Evolutionary conservation across 2,113 vertebrate species (phyloP).

Genomic region (Corythoichthys haematopterus): DNA sequence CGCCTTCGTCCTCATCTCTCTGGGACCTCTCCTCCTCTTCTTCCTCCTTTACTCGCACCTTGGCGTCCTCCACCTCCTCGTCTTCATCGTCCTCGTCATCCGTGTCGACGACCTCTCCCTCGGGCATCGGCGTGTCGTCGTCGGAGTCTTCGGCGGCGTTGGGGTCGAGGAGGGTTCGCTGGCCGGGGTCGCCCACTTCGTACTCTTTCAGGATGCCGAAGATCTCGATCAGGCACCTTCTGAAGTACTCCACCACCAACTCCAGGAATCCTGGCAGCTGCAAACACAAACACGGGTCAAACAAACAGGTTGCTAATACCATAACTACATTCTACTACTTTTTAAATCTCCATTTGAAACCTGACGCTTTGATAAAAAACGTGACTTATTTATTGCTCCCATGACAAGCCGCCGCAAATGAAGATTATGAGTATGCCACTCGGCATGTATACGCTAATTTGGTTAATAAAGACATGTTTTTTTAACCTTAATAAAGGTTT

Average conservation of each 20-base stretch:
- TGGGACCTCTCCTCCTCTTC: constrained; percentile 56
- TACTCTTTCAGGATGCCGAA: constrained; percentile 98
- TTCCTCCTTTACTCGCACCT: constrained; percentile 63
- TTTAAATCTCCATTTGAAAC: no score
- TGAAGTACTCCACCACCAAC: constrained; percentile 94
- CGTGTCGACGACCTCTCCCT: constrained; percentile 70
- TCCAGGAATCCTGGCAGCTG: constrained; percentile 96
- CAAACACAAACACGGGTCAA: constrained; percentile 1
- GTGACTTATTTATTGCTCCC: no score
- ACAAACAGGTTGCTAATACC: background rate
- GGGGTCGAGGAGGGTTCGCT: constrained; percentile 89
- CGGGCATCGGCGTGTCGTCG: constrained; percentile 75
- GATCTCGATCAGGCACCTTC: constrained; percentile 97
- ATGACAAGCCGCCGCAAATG: no score
- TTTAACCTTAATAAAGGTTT: no score
- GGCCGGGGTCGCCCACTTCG: constrained; percentile 93
- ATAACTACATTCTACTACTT: no score
- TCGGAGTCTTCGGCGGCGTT: constrained; percentile 78
- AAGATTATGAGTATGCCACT: no score
- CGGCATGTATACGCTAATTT: no score
- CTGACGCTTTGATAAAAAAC: no score
- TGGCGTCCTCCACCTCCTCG: constrained; percentile 61
- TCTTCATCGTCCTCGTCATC: constrained; percentile 71
- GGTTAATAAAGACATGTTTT: no score
- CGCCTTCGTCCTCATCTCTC: constrained; percentile 50